Evolutionary conservation across 2,113 vertebrate species (phyloP).

Genomic region (Psophia crepitans): DNA sequence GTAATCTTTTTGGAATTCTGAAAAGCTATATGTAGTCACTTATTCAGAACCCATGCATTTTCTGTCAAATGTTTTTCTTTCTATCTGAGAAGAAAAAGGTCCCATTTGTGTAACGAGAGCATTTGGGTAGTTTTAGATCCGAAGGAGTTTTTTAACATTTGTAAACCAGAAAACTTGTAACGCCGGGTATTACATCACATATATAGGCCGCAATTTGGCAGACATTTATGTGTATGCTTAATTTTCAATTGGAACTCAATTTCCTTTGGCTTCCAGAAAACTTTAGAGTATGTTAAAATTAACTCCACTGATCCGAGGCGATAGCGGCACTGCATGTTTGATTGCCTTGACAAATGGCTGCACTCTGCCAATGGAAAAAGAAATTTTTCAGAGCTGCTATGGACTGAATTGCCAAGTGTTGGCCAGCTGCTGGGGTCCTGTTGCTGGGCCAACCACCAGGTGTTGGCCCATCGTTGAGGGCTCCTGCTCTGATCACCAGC

Average conservation of each 20-base stretch:
- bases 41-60: neutral
- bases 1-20: neutral
- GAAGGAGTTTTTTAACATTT: neutral
- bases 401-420: neutral
- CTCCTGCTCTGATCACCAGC: neutral
- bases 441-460: neutral
- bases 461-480: neutral
- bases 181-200: neutral
- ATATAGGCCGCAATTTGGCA: neutral
- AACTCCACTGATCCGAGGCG: neutral
- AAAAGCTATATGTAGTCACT: neutral
- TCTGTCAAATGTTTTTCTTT: neutral
- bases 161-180: neutral
- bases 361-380: rapidly evolving
- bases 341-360: neutral
- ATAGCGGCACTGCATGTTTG: neutral
- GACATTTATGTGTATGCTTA: neutral
- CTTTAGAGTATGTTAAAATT: neutral
- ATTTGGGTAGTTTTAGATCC: neutral
- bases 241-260: neutral
- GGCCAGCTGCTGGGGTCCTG: rapidly evolving
- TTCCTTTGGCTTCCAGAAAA: neutral
- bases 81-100: neutral
- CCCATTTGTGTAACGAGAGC: neutral
- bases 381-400: neutral